A percentile compares a stretch with the other conserved stretches of the same genome.
These are phyloP conservation scores for Lampropteryx suffumata DNA, from an alignment of 2,888 invertebrate species.

Conservation along the genomic window DNA sequence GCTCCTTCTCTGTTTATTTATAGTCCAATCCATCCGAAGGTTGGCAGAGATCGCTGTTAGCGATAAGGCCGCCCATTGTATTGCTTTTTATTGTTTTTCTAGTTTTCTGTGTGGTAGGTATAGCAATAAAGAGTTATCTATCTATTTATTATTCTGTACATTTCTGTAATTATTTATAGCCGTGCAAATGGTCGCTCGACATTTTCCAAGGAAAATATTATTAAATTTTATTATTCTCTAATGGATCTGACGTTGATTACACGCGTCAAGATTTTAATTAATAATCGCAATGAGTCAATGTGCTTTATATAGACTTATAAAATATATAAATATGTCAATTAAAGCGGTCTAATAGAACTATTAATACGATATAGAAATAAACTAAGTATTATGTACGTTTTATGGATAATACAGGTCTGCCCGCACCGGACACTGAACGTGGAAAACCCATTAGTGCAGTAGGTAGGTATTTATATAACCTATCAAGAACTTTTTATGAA, in stretches of 20 bases:
- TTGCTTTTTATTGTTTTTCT: too few relatives aligned
- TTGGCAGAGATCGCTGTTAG: too few relatives aligned
- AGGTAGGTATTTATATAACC: too few relatives aligned
- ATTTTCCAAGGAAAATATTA: slow-evolving; percentile 1
- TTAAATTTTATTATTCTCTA: background rate
- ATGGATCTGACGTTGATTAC: background rate
- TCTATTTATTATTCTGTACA: too few relatives aligned
- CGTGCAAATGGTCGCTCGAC: background rate
- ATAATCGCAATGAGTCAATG: slow-evolving; percentile 5
- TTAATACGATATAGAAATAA: slow-evolving; percentile 15
- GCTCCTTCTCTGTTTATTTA: too few relatives aligned
- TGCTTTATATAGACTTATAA: slow-evolving; percentile 1
- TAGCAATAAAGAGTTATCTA: too few relatives aligned
- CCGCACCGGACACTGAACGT: background rate
- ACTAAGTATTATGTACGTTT: slow-evolving; percentile 16
- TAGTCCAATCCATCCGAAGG: too few relatives aligned
- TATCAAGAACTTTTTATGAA: too few relatives aligned
- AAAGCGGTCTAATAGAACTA: slow-evolving; percentile 1
- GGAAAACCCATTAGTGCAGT: too few relatives aligned
- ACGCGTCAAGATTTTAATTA: slow-evolving; percentile 11
- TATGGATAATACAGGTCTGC: slow-evolving; percentile 8
- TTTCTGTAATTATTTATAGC: too few relatives aligned
- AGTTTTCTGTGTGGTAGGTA: too few relatives aligned
- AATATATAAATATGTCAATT: slow-evolving; percentile 4
- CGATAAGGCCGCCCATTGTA: too few relatives aligned